Conservation (phyloP, 2,113 vertebrate species). For the Natator depressus region DNA sequence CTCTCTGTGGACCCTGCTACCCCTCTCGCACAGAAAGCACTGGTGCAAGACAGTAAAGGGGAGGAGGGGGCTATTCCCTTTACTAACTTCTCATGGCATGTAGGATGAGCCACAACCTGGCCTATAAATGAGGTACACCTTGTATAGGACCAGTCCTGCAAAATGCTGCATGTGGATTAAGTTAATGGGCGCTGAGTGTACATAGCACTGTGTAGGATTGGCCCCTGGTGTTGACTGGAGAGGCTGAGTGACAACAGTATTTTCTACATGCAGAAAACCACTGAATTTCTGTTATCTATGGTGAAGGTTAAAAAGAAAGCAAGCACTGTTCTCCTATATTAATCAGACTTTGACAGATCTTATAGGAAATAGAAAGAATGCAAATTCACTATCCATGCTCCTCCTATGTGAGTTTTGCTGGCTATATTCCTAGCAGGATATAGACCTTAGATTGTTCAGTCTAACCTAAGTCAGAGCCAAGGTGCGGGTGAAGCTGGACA, state of each 20-base stretch:
- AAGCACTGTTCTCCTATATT: neutral
- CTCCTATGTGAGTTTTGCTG: neutral
- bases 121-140: neutral
- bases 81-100: neutral
- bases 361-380: neutral
- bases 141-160: neutral
- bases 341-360: neutral
- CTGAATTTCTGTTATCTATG: neutral
- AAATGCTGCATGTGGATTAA: neutral
- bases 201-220: neutral
- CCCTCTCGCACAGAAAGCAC: neutral
- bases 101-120: neutral
- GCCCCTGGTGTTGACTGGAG: neutral
- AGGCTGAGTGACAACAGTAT: neutral
- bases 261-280: neutral
- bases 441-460: too few species aligned
- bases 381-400: neutral
- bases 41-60: rapidly evolving
- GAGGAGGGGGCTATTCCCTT: too few species aligned
- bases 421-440: too few species aligned
- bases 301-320: neutral
- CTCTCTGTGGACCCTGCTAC: neutral
- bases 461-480: too few species aligned
- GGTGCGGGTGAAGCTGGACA: too few species aligned
- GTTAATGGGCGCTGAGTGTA: neutral